Base-by-base conservation (phyloP, 2,888 invertebrate species). In the Caenorhabditis angaria region DNA sequence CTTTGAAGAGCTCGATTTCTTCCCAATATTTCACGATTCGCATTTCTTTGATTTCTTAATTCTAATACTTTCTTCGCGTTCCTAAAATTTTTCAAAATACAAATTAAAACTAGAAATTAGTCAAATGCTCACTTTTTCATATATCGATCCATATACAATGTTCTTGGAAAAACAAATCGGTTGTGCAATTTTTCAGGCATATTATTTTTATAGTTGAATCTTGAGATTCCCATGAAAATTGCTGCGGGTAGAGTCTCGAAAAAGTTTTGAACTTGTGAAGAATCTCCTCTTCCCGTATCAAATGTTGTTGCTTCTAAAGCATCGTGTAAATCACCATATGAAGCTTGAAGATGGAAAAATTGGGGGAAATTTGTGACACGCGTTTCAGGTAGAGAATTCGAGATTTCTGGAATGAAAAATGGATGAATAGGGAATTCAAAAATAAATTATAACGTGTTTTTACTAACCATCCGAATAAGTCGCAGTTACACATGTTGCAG, bases 101-200 rank as follows among this genome's bases (percentile, higher is more conserved):
- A n/a, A n/a, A n/a, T 56, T 56, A 20, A 27, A 27, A 29, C 4
- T n/a, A 35, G 32, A 10, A 28, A 14, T 24, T 24, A 29, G 10
- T 29, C 2, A 10, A 55, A 35, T n/a, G 22, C 54, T 47, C 25
- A 64, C 64, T 55, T 64, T 14, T 64, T 58, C 53, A 75, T 18
- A 50, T 75, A 78, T n/a, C 78, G 56, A 59, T 78, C 78, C 76
- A 78, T 78, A 27, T 59, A 76, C 1, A 78, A 12, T 8, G 25
- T 32, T 35, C 53, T 25, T 6, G 71, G 71, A 20, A 74, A 72
- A 3, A 41, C 58, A 61, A 77, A 71, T 32, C 20, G 61, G 25
- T 65, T 63, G 41, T 77, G 74, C 22, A 77, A 41, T 35, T 77
- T 77, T 10, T 51, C 55, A 25, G 62, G 28, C 18, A 55, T 61